Conservation (phyloP, 2,888 invertebrate species). For the Geophilus truncorum region DNA sequence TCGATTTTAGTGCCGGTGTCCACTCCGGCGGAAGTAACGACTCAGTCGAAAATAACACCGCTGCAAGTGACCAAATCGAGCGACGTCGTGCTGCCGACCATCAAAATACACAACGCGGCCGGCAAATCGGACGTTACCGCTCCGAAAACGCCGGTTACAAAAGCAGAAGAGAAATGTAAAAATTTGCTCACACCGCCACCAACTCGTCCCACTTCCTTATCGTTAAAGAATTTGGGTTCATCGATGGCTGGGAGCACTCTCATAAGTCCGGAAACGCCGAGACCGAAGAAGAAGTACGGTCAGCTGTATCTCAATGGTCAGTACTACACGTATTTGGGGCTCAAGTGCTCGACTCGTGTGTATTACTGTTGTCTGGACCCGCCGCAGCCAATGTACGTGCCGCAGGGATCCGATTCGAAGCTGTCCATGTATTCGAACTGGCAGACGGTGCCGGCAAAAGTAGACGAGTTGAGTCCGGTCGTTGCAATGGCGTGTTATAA, state of each 20-base stretch:
- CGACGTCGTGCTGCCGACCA: neutral
- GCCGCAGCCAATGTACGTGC: constrained; percentile 89
- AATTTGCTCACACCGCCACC: constrained; percentile 58
- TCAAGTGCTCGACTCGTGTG: constrained; percentile 83
- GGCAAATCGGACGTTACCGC: neutral
- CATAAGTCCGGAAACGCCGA: constrained; percentile 84
- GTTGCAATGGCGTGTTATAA: constrained; percentile 66
- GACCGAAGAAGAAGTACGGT: constrained; percentile 81
- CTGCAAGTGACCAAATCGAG: neutral
- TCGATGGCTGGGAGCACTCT: constrained; percentile 48
- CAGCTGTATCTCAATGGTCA: constrained; percentile 82
- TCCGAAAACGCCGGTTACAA: neutral
- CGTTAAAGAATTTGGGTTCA: constrained; percentile 67
- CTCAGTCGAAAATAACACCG: no score
- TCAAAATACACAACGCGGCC: neutral
- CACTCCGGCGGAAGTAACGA: no score
- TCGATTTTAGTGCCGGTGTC: no score
- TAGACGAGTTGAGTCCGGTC: constrained; percentile 61
- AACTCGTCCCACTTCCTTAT: constrained; percentile 68
- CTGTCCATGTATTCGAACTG: constrained; percentile 97
- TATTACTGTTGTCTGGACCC: constrained; percentile 91
- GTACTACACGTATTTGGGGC: constrained; percentile 74
- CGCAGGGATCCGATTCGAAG: constrained; percentile 66
- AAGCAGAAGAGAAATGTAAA: constrained; percentile 40
- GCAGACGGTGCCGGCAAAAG: constrained; percentile 43